Conservation (phyloP, 2,888 invertebrate species). For the Gymnoscelis rufifasciata region DNA sequence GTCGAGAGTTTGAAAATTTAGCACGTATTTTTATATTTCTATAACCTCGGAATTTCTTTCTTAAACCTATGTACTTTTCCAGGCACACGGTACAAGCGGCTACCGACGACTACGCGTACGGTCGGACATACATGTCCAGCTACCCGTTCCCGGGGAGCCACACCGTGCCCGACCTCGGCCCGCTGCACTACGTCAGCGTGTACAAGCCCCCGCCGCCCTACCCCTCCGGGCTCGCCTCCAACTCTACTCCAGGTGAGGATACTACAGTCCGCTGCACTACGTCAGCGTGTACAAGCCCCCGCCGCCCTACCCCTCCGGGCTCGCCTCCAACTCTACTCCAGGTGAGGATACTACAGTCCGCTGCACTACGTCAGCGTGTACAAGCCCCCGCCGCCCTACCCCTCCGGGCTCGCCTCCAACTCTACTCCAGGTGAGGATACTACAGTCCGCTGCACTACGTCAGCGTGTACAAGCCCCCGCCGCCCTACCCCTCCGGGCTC, state of each 20-base stretch:
- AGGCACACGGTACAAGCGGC: constrained; percentile 63
- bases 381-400: constrained; percentile 93
- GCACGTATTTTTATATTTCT: too few relatives aligned
- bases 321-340: constrained; percentile 91
- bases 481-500: constrained; percentile 88
- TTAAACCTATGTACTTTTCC: constrained; percentile 29
- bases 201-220: constrained; percentile 93
- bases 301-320: constrained; percentile 88
- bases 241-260: constrained; percentile 87
- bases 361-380: constrained; percentile 83
- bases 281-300: constrained; percentile 89
- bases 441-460: constrained; percentile 78
- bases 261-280: constrained; percentile 76
- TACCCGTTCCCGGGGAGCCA: constrained; percentile 67
- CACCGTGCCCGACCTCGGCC: constrained; percentile 66
- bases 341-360: constrained; percentile 63
- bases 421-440: constrained; percentile 86
- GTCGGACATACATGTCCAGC: constrained; percentile 54
- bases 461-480: constrained; percentile 89
- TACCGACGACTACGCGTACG: constrained; percentile 59
- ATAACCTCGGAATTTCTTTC: too few relatives aligned
- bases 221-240: constrained; percentile 87
- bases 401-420: constrained; percentile 86
- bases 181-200: constrained; percentile 81
- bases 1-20: too few relatives aligned